phyloP scores from a whole-genome alignment of 2,113 vertebrate species.

The Leptocoma aspasia region DNA sequence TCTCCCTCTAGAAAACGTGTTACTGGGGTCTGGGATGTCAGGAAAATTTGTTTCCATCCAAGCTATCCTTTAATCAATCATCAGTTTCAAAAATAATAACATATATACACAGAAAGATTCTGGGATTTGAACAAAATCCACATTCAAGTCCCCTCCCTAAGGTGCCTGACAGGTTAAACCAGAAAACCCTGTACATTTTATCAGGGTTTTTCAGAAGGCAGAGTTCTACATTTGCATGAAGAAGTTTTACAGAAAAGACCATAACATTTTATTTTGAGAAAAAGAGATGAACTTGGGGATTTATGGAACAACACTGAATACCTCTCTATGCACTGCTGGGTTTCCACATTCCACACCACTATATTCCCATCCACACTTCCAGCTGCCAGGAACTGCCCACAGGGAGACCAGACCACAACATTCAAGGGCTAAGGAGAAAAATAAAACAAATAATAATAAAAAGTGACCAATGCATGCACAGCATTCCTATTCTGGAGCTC shows the following conservation, averaged over 20 bases:
- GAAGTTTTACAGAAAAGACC: not conserved
- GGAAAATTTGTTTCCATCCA: not conserved
- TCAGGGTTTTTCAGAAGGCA: not conserved
- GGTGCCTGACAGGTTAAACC: not conserved
- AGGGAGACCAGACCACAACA: conserved; percentile 90
- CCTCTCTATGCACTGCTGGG: conserved; percentile 87
- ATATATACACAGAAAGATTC: not conserved
- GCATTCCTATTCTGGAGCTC: not conserved
- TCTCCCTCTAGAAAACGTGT: not conserved
- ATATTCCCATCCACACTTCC: conserved; percentile 83
- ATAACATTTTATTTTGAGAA: not conserved
- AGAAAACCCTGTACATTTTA: not conserved
- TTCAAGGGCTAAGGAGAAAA: conserved; percentile 80
- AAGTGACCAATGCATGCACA: not conserved
- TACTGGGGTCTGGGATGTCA: not conserved
- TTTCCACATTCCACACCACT: conserved; percentile 84
- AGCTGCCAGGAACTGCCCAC: conserved; percentile 85
- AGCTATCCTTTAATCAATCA: not conserved
- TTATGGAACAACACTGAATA: conserved; percentile 36
- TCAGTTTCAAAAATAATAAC: not conserved
- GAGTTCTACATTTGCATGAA: not conserved
- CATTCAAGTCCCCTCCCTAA: not conserved
- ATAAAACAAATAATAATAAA: not conserved
- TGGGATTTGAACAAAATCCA: not conserved
- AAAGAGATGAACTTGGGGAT: not conserved